A percentile compares a stretch with the other conserved stretches of the same genome.
phyloP scores from a whole-genome alignment of 2,113 vertebrate species.

The Kobus ellipsiprymnus region DNA sequence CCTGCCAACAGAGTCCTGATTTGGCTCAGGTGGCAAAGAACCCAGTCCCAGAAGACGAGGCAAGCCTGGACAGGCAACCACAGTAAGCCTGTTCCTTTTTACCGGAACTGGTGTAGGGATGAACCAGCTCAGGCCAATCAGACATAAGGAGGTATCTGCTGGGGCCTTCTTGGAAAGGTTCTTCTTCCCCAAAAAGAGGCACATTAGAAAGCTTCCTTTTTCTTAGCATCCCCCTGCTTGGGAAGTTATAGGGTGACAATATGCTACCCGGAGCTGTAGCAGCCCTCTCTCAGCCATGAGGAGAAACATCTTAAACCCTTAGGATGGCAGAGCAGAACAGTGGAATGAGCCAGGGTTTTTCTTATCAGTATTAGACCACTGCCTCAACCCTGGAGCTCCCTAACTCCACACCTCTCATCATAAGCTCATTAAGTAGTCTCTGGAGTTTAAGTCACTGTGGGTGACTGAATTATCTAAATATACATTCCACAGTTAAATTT shows the following conservation, averaged over 20 bases:
- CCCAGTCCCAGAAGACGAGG: not conserved
- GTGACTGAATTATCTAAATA: not conserved
- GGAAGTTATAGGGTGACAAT: not conserved
- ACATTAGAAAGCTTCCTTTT: not conserved
- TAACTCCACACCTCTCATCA: not conserved
- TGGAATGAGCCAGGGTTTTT: not conserved
- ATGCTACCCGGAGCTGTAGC: not conserved
- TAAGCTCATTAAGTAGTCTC: not conserved
- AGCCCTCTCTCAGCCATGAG: not conserved
- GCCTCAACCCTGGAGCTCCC: not conserved
- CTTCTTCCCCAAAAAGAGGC: not conserved
- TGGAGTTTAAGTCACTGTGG: not conserved
- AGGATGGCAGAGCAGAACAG: not conserved
- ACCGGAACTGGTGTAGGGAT: not conserved
- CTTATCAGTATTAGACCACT: not conserved
- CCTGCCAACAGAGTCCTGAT: conserved; percentile 25
- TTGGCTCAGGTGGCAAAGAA: not conserved
- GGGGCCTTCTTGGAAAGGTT: not conserved
- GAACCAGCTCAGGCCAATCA: not conserved
- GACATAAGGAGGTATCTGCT: not conserved
- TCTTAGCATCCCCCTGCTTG: not conserved
- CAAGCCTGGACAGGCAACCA: not conserved
- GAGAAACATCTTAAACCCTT: not conserved
- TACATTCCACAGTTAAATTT: not conserved
- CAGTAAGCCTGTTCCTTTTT: not conserved